A percentile compares a stretch with the other conserved stretches of the same genome.
Evolutionary conservation across 2,113 vertebrate genomes (phyloP).

Genomic region (Hucho hucho): DNA sequence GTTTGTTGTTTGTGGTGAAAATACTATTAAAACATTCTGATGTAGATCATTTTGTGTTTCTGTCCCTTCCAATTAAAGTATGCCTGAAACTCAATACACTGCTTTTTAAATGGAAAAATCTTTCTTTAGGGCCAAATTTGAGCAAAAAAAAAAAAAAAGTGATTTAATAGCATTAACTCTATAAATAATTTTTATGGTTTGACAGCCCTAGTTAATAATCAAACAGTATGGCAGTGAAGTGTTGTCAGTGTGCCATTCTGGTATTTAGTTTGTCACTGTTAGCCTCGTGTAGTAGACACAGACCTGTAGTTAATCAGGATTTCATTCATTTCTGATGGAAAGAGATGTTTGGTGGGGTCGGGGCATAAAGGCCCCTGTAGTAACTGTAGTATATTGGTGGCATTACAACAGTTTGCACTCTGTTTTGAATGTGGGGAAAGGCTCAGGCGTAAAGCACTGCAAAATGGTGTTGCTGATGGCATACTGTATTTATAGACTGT

Average conservation of each 20-base stretch:
- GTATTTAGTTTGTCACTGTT: constrained; percentile 1
- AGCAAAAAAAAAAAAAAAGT: no score
- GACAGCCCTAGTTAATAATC: not conserved
- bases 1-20: no score
- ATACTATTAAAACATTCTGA: no score
- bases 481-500: constrained; percentile 66
- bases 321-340: not conserved
- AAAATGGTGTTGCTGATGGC: constrained; percentile 53
- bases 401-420: constrained; percentile 18
- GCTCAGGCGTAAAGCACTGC: constrained; percentile 40
- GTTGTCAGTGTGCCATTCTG: no score
- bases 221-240: not conserved
- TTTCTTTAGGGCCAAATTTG: no score
- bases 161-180: no score
- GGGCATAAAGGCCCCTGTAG: not conserved
- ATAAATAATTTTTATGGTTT: no score
- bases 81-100: no score
- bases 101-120: no score
- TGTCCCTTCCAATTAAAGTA: no score
- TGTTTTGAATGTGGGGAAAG: constrained; percentile 61
- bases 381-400: no score
- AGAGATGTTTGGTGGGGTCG: not conserved
- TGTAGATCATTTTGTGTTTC: no score
- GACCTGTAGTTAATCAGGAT: not conserved
- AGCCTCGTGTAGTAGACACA: not conserved